These are phyloP conservation scores for Speoplatyrhinus poulsoni DNA, from an alignment of 2,113 vertebrate genomes.

Conservation along the genomic window DNA sequence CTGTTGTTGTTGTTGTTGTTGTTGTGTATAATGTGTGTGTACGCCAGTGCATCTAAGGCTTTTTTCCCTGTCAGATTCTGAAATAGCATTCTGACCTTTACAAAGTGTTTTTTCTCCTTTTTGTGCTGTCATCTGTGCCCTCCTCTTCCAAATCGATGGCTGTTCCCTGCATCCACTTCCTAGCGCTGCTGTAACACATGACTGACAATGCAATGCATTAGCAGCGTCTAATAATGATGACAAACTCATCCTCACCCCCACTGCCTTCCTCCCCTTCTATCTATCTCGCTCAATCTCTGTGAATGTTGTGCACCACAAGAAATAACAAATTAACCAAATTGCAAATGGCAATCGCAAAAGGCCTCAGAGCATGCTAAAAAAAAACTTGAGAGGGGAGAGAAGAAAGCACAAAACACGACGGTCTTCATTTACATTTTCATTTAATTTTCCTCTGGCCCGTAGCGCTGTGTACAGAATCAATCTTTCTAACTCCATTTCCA, in stretches of 20 bases:
- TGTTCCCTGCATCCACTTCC: conserved; percentile 33
- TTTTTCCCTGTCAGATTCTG: conserved; percentile 37
- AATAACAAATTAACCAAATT: conserved; percentile 71
- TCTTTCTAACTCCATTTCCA: conserved; percentile 80
- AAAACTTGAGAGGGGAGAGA: conserved; percentile 52
- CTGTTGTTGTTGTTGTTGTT: background rate
- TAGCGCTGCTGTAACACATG: conserved; percentile 21
- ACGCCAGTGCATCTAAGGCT: background rate
- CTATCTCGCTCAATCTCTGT: background rate
- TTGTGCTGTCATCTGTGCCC: conserved; percentile 54
- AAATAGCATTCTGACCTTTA: conserved; percentile 66
- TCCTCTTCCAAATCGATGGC: conserved; percentile 52
- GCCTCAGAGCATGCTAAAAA: conserved; percentile 59
- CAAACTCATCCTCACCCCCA: conserved; percentile 23
- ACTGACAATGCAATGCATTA: conserved; percentile 32
- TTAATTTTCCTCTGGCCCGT: conserved; percentile 76
- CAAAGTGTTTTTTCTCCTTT: conserved; percentile 52
- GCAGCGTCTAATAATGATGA: conserved; percentile 42
- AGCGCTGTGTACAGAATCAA: conserved; percentile 75
- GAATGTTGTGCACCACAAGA: conserved; percentile 48
- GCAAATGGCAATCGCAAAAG: conserved; percentile 49
- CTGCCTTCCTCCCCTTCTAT: background rate
- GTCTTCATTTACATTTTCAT: conserved; percentile 80
- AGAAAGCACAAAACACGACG: conserved; percentile 53
- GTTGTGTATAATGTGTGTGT: background rate